Base-by-base conservation (phyloP, 2,888 invertebrate species). In the Rhingia campestris region DNA sequence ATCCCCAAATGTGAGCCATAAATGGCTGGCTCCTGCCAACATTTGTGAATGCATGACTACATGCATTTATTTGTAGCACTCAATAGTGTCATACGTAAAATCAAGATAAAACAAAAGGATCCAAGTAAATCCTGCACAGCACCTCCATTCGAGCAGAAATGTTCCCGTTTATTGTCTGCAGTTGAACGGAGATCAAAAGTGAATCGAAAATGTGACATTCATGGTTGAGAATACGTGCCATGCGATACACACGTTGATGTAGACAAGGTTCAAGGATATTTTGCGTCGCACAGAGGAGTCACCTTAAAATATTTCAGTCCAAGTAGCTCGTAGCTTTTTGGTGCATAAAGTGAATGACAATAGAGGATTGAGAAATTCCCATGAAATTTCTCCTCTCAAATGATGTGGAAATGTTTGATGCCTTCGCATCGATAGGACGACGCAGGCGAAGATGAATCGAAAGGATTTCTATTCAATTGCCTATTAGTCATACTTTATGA, bases 391-490 rank as follows among this genome's bases (percentile, higher is more conserved):
- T 54, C 37, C 10, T 32, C 53, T 45, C 39, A 76, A 69, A 69
- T 69, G 67, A 61, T 76, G 76, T 69, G 76, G 53, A 76, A 76
- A 59, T 76, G 76, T 67, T 76, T 76, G 76, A 76, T 69, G 56
- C 49, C 12, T 58, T 2, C 35, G n/a, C 22, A 56, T 45, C 37
- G 32, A 43, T 10, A 22, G 12, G 45, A 56, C 35, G 35, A 66
- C 51, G 47, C 33, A 35, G 70, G 41, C 35, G 35, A 64, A 63
- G 56, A 70, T 58, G 63, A 43, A 70, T 64, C 22, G 56, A 64
- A 77, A 56, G 69, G 47, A 77, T 64, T 51, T 49, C 7, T 32
- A 7, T 35, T 12, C 10, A 69, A 67, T 59, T 45, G 69, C 67
- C 67, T 61, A 76, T 69, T 61, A 69, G 61, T 63, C 54, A 61